A percentile compares a stretch with the other conserved stretches of the same genome.
phyloP scores from a whole-genome alignment of 2,797 vertebrate species.

The Eulemur albifrons region DNA sequence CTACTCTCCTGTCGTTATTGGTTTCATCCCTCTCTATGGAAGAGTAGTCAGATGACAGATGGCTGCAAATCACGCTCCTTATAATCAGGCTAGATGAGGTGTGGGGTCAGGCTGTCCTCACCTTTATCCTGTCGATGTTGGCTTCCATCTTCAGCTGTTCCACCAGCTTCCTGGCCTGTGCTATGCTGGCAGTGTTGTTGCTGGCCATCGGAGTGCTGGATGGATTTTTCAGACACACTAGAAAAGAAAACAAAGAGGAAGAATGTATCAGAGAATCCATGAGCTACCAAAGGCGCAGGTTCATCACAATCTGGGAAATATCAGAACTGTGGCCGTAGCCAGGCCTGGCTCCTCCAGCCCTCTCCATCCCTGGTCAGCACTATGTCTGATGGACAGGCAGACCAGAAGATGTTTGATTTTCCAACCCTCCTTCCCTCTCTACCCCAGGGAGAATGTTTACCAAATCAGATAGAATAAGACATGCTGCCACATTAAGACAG shows the following conservation, averaged over 20 bases:
- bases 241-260: constrained; percentile 13
- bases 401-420: not conserved
- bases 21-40: not conserved
- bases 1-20: not conserved
- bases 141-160: constrained; percentile 99
- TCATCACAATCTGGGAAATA: not conserved
- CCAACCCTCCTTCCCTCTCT: not conserved
- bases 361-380: too few species aligned
- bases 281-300: not conserved
- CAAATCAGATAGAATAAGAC: not conserved
- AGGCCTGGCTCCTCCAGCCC: not conserved
- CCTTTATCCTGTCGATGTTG: constrained; percentile 99
- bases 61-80: not conserved
- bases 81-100: not conserved
- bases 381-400: not conserved
- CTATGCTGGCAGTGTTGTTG: constrained; percentile 97
- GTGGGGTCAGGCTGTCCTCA: constrained; percentile 27
- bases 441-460: not conserved
- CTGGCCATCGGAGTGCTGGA: constrained; percentile 90
- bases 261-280: constrained; percentile 14
- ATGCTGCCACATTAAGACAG: not conserved
- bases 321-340: not conserved
- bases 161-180: constrained; percentile 90
- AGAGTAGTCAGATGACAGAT: not conserved
- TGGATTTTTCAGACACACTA: constrained; percentile 60